Percentiles rank a stretch among this genome's conserved stretches.
Evolutionary conservation across 2,888 invertebrate genomes (phyloP).

Genomic region (Rhimphoctona megacephalus): DNA sequence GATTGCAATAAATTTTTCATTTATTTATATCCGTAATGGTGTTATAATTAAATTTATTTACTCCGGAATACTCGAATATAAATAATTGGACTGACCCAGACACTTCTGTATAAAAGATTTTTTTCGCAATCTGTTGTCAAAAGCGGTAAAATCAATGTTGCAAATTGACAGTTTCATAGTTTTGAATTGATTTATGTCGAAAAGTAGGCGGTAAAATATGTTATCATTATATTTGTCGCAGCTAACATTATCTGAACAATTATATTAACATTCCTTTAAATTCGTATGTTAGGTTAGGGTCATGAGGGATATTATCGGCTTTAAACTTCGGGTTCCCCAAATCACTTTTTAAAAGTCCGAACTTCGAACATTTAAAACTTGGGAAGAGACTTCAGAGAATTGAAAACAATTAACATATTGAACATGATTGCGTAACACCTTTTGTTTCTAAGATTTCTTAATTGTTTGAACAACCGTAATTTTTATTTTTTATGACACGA

Average conservation of each 20-base stretch:
- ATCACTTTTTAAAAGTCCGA: not conserved
- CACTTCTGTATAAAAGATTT: not conserved
- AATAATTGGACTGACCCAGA: not conserved
- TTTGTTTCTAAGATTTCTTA: not conserved
- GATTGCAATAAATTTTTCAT: not conserved
- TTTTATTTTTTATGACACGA: not conserved
- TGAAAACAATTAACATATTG: too few relatives aligned
- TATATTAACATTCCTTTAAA: too few relatives aligned
- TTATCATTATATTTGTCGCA: too few relatives aligned
- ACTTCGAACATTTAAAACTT: not conserved
- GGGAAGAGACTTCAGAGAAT: not conserved
- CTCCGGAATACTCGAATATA: not conserved
- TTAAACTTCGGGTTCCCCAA: not conserved
- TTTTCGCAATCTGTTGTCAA: not conserved
- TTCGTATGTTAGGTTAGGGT: too few relatives aligned
- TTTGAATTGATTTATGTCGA: too few relatives aligned
- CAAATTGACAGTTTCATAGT: too few relatives aligned
- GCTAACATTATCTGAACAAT: too few relatives aligned
- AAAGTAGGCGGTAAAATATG: too few relatives aligned
- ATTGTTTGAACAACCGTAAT: not conserved
- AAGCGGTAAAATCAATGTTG: too few relatives aligned
- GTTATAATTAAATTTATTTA: not conserved
- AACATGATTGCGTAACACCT: too few relatives aligned
- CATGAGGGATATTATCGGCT: too few relatives aligned
- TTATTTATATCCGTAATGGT: not conserved